These are phyloP conservation scores for Lutraria rhynchaena DNA, from an alignment of 1,140 invertebrate genomes.

Conservation along the genomic window DNA sequence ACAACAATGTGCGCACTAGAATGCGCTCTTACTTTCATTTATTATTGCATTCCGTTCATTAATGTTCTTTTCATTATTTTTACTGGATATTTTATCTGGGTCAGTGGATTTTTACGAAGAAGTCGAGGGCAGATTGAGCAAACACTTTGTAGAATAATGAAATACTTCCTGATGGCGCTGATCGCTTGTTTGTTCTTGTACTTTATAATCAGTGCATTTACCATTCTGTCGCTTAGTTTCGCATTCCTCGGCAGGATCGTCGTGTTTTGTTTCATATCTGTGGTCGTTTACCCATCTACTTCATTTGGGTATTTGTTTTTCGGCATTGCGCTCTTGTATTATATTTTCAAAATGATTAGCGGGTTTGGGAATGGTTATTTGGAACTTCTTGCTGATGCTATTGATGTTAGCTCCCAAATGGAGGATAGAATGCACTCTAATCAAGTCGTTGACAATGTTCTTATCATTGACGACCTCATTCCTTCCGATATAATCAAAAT, in stretches of 20 bases:
- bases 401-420: slow-evolving; percentile 3
- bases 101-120: background rate
- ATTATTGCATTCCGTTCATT: slow-evolving; percentile 19
- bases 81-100: background rate
- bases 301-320: slow-evolving; percentile 46
- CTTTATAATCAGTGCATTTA: slow-evolving; percentile 11
- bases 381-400: slow-evolving; percentile 7
- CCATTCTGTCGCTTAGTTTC: slow-evolving; percentile 9
- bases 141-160: background rate
- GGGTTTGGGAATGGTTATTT: slow-evolving; percentile 18
- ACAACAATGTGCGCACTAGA: background rate
- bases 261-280: slow-evolving; percentile 16
- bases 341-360: slow-evolving; percentile 28
- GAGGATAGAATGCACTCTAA: background rate
- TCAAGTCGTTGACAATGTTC: background rate
- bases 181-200: slow-evolving; percentile 1
- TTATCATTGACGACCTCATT: background rate
- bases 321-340: slow-evolving; percentile 20
- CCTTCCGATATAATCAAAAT: background rate
- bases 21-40: background rate
- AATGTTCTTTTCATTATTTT: slow-evolving; percentile 9
- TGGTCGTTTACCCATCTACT: slow-evolving; percentile 27
- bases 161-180: background rate
- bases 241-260: slow-evolving; percentile 1
- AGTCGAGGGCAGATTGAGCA: background rate